Evolutionary conservation across 2,113 vertebrate species (phyloP).

Genomic region (Euleptes europaea): DNA sequence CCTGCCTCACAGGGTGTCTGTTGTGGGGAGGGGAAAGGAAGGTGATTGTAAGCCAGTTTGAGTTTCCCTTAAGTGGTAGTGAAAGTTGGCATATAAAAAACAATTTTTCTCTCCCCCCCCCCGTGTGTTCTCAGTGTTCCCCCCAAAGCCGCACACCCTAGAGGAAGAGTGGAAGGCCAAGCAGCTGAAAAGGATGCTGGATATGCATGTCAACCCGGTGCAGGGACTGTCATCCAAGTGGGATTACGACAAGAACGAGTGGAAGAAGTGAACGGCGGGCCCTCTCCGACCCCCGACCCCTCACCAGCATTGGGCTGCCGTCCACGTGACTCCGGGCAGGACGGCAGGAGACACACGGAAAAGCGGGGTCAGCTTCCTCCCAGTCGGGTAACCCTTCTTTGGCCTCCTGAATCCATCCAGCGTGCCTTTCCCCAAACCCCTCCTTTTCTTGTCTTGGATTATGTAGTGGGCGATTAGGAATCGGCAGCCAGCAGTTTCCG

Average conservation of each 20-base stretch:
- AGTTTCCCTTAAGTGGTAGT: too few relatives aligned
- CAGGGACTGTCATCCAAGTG: slow-evolving; percentile 82
- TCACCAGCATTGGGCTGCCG: background rate
- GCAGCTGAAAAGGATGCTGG: slow-evolving; percentile 82
- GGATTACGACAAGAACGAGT: slow-evolving; percentile 86
- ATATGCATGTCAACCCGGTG: slow-evolving; percentile 81
- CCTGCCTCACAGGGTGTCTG: too few relatives aligned
- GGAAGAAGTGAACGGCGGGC: slow-evolving; percentile 75
- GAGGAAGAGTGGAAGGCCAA: slow-evolving; percentile 75
- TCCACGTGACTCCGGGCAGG: background rate
- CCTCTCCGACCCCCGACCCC: accelerated
- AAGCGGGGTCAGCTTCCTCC: background rate
- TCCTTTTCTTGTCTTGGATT: background rate
- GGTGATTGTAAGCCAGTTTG: too few relatives aligned
- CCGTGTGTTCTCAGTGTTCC: slow-evolving; percentile 72
- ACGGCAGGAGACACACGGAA: background rate
- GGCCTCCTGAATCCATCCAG: background rate
- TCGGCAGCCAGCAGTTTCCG: too few relatives aligned
- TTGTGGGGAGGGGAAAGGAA: too few relatives aligned
- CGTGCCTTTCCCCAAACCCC: background rate
- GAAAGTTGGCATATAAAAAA: too few relatives aligned
- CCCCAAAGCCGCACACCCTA: slow-evolving; percentile 74
- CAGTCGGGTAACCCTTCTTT: background rate
- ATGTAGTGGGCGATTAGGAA: background rate
- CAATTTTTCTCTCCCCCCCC: accelerated